Conservation (phyloP, 2,888 invertebrate genomes). For the Fragum fragum region DNA sequence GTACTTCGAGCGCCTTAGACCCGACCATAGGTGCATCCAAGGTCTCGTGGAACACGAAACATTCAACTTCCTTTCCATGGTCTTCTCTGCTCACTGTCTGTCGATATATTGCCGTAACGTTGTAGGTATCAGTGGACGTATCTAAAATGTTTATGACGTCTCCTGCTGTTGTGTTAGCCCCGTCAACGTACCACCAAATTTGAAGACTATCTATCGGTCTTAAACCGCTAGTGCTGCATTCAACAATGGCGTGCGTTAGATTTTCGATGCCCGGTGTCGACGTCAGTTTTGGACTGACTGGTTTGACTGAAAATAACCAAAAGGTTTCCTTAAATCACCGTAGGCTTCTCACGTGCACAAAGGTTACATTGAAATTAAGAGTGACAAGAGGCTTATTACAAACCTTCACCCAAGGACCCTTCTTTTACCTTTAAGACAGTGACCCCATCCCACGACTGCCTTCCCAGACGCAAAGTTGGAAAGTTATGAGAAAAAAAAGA, state of each 20-base stretch:
- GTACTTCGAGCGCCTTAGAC: neutral
- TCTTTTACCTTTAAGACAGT: too few species aligned
- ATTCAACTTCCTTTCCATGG: neutral
- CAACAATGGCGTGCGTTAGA: neutral
- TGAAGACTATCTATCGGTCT: neutral
- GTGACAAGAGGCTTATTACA: too few species aligned
- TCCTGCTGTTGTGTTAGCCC: neutral
- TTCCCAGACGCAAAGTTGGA: too few species aligned
- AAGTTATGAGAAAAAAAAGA: too few species aligned
- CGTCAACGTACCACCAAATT: neutral
- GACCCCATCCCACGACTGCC: too few species aligned
- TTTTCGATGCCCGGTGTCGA: neutral
- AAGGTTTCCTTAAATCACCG: too few species aligned
- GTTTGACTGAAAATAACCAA: neutral
- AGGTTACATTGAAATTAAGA: too few species aligned
- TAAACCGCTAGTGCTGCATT: neutral
- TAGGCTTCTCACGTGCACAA: too few species aligned
- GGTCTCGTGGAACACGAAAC: neutral
- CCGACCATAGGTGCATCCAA: neutral
- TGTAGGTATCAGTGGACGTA: neutral
- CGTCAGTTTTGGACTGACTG: neutral
- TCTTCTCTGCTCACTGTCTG: neutral
- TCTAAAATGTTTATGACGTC: neutral
- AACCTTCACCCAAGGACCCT: too few species aligned
- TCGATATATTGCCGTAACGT: neutral